Evolutionary conservation across 2,888 invertebrate genomes (phyloP).

Genomic region (Xestia sexstrigata): DNA sequence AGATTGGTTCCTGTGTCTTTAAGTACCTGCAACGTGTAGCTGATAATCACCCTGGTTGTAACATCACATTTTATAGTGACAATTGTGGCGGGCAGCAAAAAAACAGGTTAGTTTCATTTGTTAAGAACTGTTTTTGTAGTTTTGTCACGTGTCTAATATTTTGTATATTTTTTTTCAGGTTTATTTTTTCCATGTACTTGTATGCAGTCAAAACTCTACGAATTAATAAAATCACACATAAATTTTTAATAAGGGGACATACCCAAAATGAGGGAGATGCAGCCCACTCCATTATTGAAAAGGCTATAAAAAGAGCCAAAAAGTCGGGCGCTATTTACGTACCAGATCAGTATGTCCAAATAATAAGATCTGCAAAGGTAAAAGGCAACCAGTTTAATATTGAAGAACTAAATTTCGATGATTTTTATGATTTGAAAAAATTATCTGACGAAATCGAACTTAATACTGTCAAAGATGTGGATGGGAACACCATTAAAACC

Average conservation of each 20-base stretch:
- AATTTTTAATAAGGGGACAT: conserved; percentile 13
- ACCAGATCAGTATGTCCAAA: too few relatives aligned
- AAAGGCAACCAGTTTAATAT: too few relatives aligned
- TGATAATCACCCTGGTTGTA: not conserved
- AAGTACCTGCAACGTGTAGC: conserved; percentile 1
- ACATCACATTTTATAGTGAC: conserved; percentile 13
- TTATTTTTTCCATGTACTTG: conserved; percentile 24
- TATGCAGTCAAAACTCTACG: conserved; percentile 29
- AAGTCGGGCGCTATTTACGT: too few relatives aligned
- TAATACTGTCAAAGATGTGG: conserved; percentile 46
- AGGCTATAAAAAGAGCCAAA: too few relatives aligned
- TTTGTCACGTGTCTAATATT: conserved; percentile 20
- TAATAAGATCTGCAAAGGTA: too few relatives aligned
- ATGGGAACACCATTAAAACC: conserved; percentile 42
- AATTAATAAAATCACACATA: conserved; percentile 26
- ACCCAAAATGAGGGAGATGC: conserved; percentile 19
- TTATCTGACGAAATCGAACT: conserved; percentile 21
- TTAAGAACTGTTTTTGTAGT: conserved; percentile 8
- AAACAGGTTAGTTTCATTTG: conserved; percentile 21
- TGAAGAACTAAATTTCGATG: too few relatives aligned
- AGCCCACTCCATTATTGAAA: conserved; percentile 19
- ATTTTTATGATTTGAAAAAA: too few relatives aligned
- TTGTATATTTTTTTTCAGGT: conserved; percentile 23
- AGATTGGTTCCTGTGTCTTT: conserved; percentile 36
- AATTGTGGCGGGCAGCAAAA: conserved; percentile 31